Percentiles rank a stretch among this genome's conserved stretches.
Evolutionary conservation across 23 tunicate species (phyloP).

Genomic region (Halocynthia roretzi): DNA sequence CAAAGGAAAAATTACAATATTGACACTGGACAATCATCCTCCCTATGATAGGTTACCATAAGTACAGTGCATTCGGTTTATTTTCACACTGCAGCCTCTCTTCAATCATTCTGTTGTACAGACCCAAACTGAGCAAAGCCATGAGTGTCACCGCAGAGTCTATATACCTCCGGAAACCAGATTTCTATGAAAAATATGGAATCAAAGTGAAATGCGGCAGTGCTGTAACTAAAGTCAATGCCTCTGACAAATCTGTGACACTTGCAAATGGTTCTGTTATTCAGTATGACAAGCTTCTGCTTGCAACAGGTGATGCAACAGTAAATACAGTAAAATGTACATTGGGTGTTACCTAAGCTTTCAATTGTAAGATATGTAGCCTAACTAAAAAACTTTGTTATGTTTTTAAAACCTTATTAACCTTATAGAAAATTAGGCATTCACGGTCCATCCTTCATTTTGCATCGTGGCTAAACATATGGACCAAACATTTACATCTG

Average conservation of each 20-base stretch:
- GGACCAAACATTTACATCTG: no score
- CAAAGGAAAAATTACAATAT: slow-evolving; percentile 57
- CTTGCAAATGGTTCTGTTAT: slow-evolving; percentile 40
- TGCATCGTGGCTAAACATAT: no score
- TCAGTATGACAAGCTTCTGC: slow-evolving; percentile 51
- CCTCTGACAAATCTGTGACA: slow-evolving; percentile 38
- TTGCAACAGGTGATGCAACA: slow-evolving; percentile 56
- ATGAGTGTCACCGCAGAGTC: slow-evolving; percentile 39
- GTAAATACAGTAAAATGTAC: no score
- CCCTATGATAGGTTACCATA: slow-evolving; percentile 82
- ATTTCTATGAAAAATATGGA: slow-evolving; percentile 56
- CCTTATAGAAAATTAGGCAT: no score
- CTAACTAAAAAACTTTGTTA: no score
- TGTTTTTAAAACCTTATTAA: no score
- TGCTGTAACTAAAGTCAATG: slow-evolving; percentile 36
- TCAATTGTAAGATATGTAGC: no score
- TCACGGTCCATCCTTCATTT: no score
- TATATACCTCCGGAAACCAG: slow-evolving; percentile 45
- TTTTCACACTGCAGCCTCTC: background rate
- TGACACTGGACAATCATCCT: slow-evolving; percentile 39
- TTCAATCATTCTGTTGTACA: slow-evolving; percentile 1
- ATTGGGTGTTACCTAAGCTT: no score
- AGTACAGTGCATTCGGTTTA: background rate
- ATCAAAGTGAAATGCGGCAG: slow-evolving; percentile 30
- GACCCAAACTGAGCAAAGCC: slow-evolving; percentile 84